Evolutionary conservation across 2,888 invertebrate species (phyloP).

Genomic region (Idaea aversata): DNA sequence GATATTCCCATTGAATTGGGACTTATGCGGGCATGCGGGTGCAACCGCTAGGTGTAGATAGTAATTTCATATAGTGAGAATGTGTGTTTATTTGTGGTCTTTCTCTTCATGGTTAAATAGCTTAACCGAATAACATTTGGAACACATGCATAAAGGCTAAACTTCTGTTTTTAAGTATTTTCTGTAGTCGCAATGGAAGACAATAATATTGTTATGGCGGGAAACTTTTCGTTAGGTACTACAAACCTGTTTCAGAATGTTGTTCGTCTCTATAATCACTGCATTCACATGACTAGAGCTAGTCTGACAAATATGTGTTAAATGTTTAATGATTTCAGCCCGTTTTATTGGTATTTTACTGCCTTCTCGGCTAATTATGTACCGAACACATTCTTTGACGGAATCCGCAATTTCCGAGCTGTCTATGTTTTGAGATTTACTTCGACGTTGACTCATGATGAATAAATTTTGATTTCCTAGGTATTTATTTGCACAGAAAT

Average conservation of each 20-base stretch:
- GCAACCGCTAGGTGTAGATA: too few relatives aligned
- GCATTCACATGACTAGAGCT: conserved; percentile 40
- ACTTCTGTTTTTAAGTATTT: neutral
- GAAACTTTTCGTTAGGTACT: neutral
- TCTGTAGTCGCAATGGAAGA: too few relatives aligned
- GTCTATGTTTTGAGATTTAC: conserved; percentile 27
- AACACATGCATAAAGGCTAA: neutral
- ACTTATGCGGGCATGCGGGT: too few relatives aligned
- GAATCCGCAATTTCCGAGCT: conserved; percentile 36
- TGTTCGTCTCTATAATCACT: conserved; percentile 53
- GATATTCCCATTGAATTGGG: too few relatives aligned
- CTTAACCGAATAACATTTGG: too few relatives aligned
- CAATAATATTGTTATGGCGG: neutral
- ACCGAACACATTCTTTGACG: conserved; percentile 62
- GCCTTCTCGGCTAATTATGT: conserved; percentile 59
- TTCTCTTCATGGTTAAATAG: too few relatives aligned
- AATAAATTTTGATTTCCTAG: neutral
- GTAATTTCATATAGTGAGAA: too few relatives aligned
- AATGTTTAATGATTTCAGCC: conserved; percentile 57
- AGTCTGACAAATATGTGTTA: conserved; percentile 46
- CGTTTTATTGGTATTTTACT: conserved; percentile 67
- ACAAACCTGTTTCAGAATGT: conserved; percentile 52
- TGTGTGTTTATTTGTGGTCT: too few relatives aligned
- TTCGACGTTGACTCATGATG: conserved; percentile 46
- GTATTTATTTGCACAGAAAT: neutral